phyloP scores from a whole-genome alignment of 1,140 invertebrate genomes.

The Leguminivora glycinivorella region DNA sequence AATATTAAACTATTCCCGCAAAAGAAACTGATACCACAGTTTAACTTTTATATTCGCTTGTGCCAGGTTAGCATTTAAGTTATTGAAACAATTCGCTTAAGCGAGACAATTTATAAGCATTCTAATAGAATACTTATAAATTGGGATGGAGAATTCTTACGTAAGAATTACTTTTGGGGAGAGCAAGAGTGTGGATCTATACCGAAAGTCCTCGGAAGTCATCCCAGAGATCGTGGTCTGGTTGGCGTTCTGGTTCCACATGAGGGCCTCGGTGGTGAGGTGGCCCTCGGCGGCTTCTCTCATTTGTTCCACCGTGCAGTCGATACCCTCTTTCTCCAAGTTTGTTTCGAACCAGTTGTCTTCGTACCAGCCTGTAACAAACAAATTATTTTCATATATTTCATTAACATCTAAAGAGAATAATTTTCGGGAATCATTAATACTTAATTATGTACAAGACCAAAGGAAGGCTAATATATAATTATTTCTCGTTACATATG shows the following conservation, averaged over 20 bases:
- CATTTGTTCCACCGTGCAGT: slow-evolving; percentile 97
- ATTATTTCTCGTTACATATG: too few species aligned
- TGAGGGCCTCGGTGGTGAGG: slow-evolving; percentile 98
- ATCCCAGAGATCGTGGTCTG: slow-evolving; percentile 96
- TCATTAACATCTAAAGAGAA: too few species aligned
- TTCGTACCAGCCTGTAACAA: slow-evolving; percentile 94
- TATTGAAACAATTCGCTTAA: slow-evolving; percentile 2
- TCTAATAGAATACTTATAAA: slow-evolving; percentile 23
- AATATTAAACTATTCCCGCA: slow-evolving; percentile 11
- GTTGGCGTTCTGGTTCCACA: slow-evolving; percentile 96
- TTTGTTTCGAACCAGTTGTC: slow-evolving; percentile 98
- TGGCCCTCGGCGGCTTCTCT: slow-evolving; percentile 96
- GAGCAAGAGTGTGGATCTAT: slow-evolving; percentile 4
- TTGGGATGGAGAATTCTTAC: slow-evolving; percentile 15
- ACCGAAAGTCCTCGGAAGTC: slow-evolving; percentile 88
- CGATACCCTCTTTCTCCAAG: slow-evolving; percentile 92
- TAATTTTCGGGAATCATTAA: too few species aligned
- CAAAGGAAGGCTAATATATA: too few species aligned
- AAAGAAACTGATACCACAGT: neutral
- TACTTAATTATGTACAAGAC: too few species aligned
- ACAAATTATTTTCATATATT: neutral
- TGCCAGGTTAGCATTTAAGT: neutral
- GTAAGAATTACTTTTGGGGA: slow-evolving; percentile 16
- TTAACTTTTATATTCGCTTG: slow-evolving; percentile 2
- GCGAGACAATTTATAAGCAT: slow-evolving; percentile 23